phyloP scores from a whole-genome alignment of 2,797 vertebrate genomes.

The Sylvilagus floridanus region DNA sequence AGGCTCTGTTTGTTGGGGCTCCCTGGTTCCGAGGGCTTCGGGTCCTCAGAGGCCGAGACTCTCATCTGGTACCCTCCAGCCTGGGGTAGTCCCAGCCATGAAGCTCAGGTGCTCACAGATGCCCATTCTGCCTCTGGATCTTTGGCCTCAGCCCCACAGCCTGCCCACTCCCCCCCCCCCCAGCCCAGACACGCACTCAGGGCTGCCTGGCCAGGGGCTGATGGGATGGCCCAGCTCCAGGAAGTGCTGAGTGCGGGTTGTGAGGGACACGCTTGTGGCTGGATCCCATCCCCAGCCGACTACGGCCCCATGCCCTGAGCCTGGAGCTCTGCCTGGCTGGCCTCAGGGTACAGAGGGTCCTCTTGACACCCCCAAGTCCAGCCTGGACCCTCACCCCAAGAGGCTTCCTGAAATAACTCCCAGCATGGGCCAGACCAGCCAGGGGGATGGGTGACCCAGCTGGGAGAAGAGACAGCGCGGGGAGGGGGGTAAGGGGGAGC shows the following conservation, averaged over 20 bases:
- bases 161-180: background rate
- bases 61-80: too few relatives aligned
- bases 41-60: background rate
- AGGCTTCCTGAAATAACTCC: background rate
- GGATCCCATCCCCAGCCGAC: background rate
- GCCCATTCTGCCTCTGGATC: background rate
- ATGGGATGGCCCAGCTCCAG: background rate
- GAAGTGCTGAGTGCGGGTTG: background rate
- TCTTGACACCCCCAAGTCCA: background rate
- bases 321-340: slow-evolving; percentile 51
- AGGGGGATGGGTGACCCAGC: background rate
- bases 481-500: background rate
- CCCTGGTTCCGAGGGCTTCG: background rate
- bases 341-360: background rate
- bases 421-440: background rate
- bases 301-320: background rate
- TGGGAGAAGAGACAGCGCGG: background rate
- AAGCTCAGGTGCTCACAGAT: background rate
- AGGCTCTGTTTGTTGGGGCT: background rate
- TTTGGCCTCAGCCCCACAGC: background rate
- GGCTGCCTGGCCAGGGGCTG: background rate
- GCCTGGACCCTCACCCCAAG: background rate
- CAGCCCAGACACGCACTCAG: background rate
- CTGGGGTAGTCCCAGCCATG: background rate
- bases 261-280: background rate